Evolutionary conservation across 2,113 vertebrate species (phyloP), one percentile per base, ranked within the genome.

Genomic region (Pteropus alecto): DNA sequence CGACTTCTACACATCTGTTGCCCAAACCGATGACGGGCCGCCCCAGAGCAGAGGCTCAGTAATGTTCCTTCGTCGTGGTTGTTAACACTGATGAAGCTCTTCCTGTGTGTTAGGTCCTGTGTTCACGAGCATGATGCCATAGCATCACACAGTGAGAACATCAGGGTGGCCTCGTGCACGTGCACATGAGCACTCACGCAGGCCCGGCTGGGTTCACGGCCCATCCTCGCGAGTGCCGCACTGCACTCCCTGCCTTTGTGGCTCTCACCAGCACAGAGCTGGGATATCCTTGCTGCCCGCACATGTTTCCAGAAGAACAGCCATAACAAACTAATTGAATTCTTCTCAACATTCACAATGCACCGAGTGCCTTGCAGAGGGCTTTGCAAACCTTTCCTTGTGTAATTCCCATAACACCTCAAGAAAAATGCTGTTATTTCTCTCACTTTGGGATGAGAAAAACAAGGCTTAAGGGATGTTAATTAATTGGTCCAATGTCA

Each of bases 211-310:
- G 26, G 15, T 6, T 14, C 35, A 15, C 0, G 19, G 21, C 35
- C 5, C 1, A 1, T 6, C 30, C 54, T n/a, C 1, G 0, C 19
- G 14, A 48, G 38, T 1, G 14, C 19, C 3, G 0, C 11, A 2
- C 5, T n/a, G 18, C 7, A 26, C 4, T 0, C 0, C 24, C 41
- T 21, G 51, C 5, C 48, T n/a, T 21, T 41, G 4, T 30, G 43
- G 26, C 16, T 65, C 16, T 6, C 14, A 5, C 30, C 28, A 67
- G 54, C 16, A 3, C 73, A 22, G 60, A 54, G 7, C 0, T 5
- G 15, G 8, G 22, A 33, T 14, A 9, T 6, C 24, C 56, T 73
- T 1, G 1, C 22, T 33, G 13, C 11, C 28, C 2, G 4, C 30
- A 14, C 26, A 24, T 11, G 35, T 8, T 22, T 35, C 4, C 18